A percentile compares a stretch with the other conserved stretches of the same genome.
These are phyloP conservation scores for Hylia prasina DNA, from an alignment of 2,113 vertebrate species.

Conservation along the genomic window DNA sequence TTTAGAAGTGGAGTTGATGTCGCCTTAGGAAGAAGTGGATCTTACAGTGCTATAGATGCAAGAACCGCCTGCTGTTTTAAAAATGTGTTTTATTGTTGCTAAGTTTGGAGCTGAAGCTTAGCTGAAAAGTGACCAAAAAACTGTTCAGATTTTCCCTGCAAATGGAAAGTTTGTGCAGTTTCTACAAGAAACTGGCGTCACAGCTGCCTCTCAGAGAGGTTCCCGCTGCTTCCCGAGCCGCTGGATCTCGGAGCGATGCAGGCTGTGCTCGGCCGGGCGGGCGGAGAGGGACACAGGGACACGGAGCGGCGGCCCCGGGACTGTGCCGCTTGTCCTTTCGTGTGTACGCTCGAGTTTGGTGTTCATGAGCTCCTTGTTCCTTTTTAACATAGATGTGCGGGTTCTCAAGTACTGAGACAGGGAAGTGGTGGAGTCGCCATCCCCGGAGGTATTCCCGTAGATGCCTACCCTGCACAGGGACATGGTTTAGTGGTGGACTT, in stretches of 20 bases:
- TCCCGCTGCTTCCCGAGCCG: rapidly evolving
- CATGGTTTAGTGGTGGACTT: background rate
- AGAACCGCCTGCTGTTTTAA: background rate
- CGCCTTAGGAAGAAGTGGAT: background rate
- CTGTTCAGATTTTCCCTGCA: background rate
- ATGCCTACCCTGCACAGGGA: rapidly evolving
- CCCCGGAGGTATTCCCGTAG: rapidly evolving
- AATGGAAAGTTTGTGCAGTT: background rate
- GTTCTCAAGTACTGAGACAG: rapidly evolving
- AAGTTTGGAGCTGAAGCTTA: background rate
- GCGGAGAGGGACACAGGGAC: background rate
- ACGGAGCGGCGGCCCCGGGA: background rate
- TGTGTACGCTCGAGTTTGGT: background rate
- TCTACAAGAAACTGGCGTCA: background rate
- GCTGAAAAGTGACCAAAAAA: background rate
- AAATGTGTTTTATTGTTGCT: background rate
- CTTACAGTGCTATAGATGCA: background rate
- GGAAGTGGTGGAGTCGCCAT: no score
- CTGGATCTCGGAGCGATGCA: rapidly evolving
- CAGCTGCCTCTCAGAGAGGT: background rate
- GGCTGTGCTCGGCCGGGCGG: background rate
- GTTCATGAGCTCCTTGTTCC: rapidly evolving
- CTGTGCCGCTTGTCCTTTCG: background rate
- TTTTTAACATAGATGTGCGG: rapidly evolving
- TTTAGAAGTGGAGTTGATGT: background rate